Conservation (phyloP, 2,113 vertebrate species). For the Numenius arquata region DNA sequence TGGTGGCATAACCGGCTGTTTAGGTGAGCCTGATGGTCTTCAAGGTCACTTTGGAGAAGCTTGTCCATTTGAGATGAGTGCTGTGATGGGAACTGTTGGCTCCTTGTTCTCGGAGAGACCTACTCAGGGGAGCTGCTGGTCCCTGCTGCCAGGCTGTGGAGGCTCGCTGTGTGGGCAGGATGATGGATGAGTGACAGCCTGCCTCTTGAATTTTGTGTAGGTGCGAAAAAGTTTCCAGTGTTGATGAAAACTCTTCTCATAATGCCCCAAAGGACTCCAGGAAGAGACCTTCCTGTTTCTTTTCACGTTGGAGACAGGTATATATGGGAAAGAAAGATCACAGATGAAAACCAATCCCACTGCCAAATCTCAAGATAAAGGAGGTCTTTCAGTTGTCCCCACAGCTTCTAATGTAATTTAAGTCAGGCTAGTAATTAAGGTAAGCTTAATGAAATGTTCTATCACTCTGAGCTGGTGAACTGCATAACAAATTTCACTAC, state of each 20-base stretch:
- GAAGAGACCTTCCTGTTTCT: background rate
- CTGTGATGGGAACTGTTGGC: background rate
- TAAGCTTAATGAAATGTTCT: background rate
- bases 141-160: fast-evolving
- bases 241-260: background rate
- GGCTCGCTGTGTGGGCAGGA: fast-evolving
- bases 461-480: background rate
- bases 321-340: background rate
- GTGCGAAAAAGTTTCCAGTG: background rate
- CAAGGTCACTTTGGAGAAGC: background rate
- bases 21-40: background rate
- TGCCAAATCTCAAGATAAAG: background rate
- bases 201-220: background rate
- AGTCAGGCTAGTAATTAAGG: background rate
- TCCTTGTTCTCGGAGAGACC: fast-evolving
- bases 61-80: background rate
- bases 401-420: background rate
- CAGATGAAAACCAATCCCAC: background rate
- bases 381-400: background rate
- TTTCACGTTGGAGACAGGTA: background rate
- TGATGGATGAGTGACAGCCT: background rate
- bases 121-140: background rate
- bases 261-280: background rate
- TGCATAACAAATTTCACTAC: background rate
- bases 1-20: background rate